phyloP scores from a whole-genome alignment of 2,113 vertebrate genomes.

The Rhynchomys soricoides region DNA sequence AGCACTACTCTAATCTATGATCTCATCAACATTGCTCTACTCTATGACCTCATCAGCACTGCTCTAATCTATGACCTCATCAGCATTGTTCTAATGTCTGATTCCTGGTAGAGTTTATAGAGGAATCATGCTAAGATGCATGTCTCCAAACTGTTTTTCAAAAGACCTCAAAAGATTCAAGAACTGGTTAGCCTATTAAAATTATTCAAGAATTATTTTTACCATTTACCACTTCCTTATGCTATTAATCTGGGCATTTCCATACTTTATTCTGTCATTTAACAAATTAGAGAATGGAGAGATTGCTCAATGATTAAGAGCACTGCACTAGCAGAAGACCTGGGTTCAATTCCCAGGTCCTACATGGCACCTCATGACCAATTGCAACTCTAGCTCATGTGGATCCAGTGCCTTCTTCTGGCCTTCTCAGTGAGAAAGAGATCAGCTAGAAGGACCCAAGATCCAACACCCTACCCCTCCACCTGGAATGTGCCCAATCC shows the following conservation, averaged over 20 bases:
- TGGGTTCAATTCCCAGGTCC: neutral
- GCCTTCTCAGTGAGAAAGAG: too few species aligned
- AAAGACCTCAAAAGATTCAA: neutral
- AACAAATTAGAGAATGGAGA: neutral
- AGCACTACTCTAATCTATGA: neutral
- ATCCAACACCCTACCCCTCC: too few species aligned
- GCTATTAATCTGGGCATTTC: neutral
- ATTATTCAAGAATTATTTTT: neutral
- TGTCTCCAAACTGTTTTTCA: neutral
- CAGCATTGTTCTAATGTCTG: neutral
- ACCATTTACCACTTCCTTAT: neutral
- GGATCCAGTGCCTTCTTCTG: neutral
- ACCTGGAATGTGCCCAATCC: too few species aligned
- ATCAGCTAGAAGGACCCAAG: too few species aligned
- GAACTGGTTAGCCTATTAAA: too few species aligned
- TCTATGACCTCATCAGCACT: neutral
- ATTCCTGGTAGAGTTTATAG: neutral
- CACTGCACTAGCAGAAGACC: neutral
- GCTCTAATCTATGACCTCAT: neutral
- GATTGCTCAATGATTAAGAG: neutral
- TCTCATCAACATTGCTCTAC: neutral
- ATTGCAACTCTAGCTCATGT: neutral
- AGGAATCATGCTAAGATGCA: neutral
- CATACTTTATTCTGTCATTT: neutral
- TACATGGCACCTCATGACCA: neutral